These are phyloP conservation scores for Chironomus tepperi DNA, from an alignment of 1,140 invertebrate genomes.

Conservation along the genomic window DNA sequence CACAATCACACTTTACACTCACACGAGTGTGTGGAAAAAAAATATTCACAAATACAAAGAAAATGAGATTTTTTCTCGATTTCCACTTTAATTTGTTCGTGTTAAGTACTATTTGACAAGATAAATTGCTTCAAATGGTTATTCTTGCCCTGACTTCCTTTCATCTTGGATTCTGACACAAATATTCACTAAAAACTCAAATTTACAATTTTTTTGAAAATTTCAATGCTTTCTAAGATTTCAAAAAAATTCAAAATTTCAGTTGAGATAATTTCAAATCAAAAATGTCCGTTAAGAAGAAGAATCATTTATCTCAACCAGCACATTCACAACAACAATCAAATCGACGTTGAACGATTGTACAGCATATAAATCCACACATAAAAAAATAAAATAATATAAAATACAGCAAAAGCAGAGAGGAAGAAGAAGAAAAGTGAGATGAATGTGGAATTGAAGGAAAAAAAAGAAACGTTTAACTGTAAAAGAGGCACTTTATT, in stretches of 20 bases:
- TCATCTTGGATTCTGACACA: background rate
- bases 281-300: background rate
- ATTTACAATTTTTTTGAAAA: too few species aligned
- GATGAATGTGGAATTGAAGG: background rate
- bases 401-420: background rate
- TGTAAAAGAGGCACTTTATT: conserved; percentile 21
- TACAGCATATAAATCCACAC: too few species aligned
- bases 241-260: too few species aligned
- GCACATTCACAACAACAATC: background rate
- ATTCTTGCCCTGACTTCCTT: background rate
- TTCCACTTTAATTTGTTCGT: conserved; percentile 4
- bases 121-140: conserved; percentile 18
- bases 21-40: background rate
- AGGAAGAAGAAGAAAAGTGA: background rate
- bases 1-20: background rate
- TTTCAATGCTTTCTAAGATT: too few species aligned
- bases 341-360: background rate
- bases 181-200: too few species aligned
- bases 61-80: background rate
- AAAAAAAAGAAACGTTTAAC: conserved; percentile 1
- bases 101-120: conserved; percentile 21
- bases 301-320: background rate
- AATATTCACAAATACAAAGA: too few species aligned
- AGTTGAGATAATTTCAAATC: too few species aligned
- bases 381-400: too few species aligned